These are phyloP conservation scores for Pseudomyrmex sp. DNA, from an alignment of 1,140 invertebrate species.

Conservation along the genomic window DNA sequence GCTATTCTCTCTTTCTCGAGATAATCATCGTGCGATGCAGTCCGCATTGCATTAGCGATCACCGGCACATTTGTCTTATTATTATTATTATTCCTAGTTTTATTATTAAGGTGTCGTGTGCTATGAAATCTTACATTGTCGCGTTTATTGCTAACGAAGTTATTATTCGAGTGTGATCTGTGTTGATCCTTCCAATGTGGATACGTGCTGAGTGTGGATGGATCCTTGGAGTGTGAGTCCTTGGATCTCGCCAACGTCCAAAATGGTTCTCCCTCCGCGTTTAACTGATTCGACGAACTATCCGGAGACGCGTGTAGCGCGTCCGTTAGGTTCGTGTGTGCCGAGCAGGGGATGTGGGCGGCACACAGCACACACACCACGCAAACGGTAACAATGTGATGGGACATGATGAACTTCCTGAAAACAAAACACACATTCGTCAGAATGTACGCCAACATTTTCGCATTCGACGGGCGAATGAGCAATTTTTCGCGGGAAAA, in stretches of 20 bases:
- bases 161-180: conserved; percentile 46
- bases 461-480: not conserved
- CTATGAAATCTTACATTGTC: conserved; percentile 40
- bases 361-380: conserved; percentile 92
- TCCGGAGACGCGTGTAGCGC: not conserved
- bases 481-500: not conserved
- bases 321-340: conserved; percentile 84
- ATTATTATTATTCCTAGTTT: not conserved
- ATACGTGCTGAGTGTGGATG: not conserved
- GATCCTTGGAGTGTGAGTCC: conserved; percentile 40
- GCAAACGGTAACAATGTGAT: conserved; percentile 90
- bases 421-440: conserved; percentile 50
- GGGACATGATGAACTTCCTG: conserved; percentile 81
- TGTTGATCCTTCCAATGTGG: conserved; percentile 31
- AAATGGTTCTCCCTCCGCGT: conserved; percentile 36
- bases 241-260: conserved; percentile 43
- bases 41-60: conserved; percentile 2
- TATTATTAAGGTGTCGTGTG: conserved; percentile 25
- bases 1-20: conserved; percentile 38
- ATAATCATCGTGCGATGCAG: conserved; percentile 35
- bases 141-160: conserved; percentile 21
- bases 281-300: conserved; percentile 8
- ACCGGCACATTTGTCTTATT: conserved; percentile 1
- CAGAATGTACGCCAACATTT: conserved; percentile 17
- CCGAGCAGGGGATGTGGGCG: conserved; percentile 89